phyloP scores from a whole-genome alignment of 1,140 invertebrate species.

The Lordiphosa stackelbergi region DNA sequence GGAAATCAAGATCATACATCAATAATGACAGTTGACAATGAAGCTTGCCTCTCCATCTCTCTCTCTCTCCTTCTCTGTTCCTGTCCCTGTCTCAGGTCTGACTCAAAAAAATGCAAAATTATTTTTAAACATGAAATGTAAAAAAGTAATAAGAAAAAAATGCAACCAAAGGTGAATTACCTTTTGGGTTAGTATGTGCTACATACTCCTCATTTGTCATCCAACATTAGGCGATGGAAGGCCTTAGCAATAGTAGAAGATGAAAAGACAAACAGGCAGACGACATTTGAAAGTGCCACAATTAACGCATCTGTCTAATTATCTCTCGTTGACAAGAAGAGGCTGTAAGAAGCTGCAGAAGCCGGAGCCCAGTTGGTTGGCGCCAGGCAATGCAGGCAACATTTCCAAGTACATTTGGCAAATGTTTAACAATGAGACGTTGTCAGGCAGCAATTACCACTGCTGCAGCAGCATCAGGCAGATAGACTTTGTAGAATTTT shows the following conservation, averaged over 20 bases:
- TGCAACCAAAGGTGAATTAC: no score
- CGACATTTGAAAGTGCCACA: slow-evolving; percentile 46
- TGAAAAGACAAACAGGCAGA: no score
- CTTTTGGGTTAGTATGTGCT: no score
- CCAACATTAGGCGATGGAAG: no score
- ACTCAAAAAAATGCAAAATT: slow-evolving; percentile 7
- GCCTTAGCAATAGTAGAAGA: no score
- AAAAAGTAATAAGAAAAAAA: no score
- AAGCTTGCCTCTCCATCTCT: slow-evolving; percentile 27
- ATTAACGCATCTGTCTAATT: slow-evolving; percentile 68
- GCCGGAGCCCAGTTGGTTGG: slow-evolving; percentile 21
- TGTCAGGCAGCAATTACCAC: slow-evolving; percentile 49
- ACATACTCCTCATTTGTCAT: no score
- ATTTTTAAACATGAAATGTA: no score
- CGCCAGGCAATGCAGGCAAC: slow-evolving; percentile 31
- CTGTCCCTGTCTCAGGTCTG: slow-evolving; percentile 30
- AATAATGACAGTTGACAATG: slow-evolving; percentile 70
- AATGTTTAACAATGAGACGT: slow-evolving; percentile 59
- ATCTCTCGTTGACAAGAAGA: slow-evolving; percentile 38
- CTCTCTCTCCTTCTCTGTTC: background rate
- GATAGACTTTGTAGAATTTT: slow-evolving; percentile 69
- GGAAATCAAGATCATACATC: slow-evolving; percentile 72
- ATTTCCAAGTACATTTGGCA: slow-evolving; percentile 52
- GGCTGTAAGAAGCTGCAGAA: background rate
- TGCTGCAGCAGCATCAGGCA: slow-evolving; percentile 18